These are phyloP conservation scores for Cardiocondyla obscurior DNA, from an alignment of 1,140 invertebrate genomes.

Conservation along the genomic window DNA sequence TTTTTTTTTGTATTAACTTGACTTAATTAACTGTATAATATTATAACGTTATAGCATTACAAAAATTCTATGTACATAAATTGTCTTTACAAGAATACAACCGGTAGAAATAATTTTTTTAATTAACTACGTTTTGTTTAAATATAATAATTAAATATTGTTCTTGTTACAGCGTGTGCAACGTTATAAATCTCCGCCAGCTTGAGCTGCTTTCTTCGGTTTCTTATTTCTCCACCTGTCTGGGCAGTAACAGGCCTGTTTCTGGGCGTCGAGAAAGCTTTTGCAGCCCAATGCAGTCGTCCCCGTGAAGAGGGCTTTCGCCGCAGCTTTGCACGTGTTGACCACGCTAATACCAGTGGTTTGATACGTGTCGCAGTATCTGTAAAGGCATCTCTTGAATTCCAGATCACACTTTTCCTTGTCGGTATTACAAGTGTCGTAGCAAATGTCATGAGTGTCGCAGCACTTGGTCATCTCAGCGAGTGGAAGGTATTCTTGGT, in stretches of 20 bases:
- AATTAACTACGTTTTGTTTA: not conserved
- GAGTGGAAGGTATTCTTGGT: slow-evolving; percentile 89
- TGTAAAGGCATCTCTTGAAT: slow-evolving; percentile 94
- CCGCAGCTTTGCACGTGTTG: slow-evolving; percentile 92
- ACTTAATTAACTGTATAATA: too few species aligned
- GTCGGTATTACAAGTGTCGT: slow-evolving; percentile 93
- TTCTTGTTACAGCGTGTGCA: not conserved
- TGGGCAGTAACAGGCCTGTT: slow-evolving; percentile 90
- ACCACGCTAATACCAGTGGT: slow-evolving; percentile 86
- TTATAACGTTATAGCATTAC: not conserved
- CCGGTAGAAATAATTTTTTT: too few species aligned
- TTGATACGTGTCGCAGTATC: slow-evolving; percentile 90
- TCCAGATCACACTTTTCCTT: slow-evolving; percentile 94
- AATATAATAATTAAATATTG: slow-evolving; percentile 13
- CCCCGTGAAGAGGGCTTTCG: slow-evolving; percentile 92
- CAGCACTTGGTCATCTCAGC: slow-evolving; percentile 93
- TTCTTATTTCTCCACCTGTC: slow-evolving; percentile 74
- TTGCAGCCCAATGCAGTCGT: slow-evolving; percentile 93
- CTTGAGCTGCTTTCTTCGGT: slow-evolving; percentile 74
- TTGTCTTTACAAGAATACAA: too few species aligned
- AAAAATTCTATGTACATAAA: too few species aligned
- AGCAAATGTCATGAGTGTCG: slow-evolving; percentile 94
- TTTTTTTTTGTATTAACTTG: too few species aligned
- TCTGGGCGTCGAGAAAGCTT: slow-evolving; percentile 91
- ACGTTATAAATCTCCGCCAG: slow-evolving; percentile 77